A percentile compares a stretch with the other conserved stretches of the same genome.
These are phyloP conservation scores for Mormyrops boulengeri DNA, from an alignment of 2,797 vertebrate species.

Conservation along the genomic window DNA sequence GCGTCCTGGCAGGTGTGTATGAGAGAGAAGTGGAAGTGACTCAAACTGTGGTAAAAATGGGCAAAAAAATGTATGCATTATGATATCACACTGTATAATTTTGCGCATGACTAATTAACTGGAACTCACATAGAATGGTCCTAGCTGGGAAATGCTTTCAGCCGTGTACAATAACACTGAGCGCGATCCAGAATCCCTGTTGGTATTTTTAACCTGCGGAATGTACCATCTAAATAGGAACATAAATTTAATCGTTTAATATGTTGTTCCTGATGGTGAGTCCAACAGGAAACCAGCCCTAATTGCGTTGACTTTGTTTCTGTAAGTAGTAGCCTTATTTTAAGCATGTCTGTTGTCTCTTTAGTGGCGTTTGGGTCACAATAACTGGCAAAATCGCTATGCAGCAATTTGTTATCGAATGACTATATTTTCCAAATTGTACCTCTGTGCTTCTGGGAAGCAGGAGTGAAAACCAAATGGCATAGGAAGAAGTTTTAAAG, in stretches of 20 bases:
- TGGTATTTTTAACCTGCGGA: not conserved
- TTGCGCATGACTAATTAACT: conserved; percentile 6
- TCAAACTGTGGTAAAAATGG: not conserved
- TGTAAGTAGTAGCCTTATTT: not conserved
- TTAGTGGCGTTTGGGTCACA: not conserved
- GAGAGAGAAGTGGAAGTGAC: not conserved
- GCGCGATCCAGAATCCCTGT: not conserved
- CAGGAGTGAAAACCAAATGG: not conserved
- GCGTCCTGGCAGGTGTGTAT: not conserved
- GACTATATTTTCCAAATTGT: not conserved
- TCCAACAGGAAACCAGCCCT: not conserved
- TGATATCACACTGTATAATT: not conserved
- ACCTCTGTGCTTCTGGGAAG: not conserved
- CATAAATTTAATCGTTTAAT: not conserved
- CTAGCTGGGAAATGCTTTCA: not conserved
- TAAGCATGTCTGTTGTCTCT: not conserved
- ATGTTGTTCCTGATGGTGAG: not conserved
- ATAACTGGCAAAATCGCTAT: not conserved
- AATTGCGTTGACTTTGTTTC: not conserved
- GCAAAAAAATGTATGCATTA: not conserved
- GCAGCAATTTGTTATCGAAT: not conserved
- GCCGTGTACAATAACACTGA: not conserved
- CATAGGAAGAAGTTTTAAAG: not conserved
- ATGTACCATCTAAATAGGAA: not conserved
- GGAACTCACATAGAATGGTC: not conserved